Evolutionary conservation across 1,140 invertebrate genomes (phyloP).

Genomic region (Conus ventricosus): DNA sequence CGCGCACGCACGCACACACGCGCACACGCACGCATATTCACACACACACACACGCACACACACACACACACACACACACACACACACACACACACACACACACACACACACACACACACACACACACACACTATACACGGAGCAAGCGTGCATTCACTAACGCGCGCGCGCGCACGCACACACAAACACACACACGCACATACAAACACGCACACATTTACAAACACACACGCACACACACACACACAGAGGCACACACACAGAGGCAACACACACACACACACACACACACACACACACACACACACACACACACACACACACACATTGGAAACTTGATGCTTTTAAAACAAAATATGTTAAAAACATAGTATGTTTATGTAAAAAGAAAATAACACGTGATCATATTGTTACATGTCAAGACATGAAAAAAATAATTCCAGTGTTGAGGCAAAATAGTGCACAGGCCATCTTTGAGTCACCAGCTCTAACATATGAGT

Average conservation of each 20-base stretch:
- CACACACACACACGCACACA: neutral
- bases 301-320: neutral
- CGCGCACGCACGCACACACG: neutral
- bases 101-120: constrained; percentile 2
- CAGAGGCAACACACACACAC: neutral
- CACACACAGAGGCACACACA: neutral
- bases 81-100: neutral
- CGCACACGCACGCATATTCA: neutral
- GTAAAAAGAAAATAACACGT: too few relatives aligned
- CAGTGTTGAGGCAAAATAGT: too few relatives aligned
- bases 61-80: neutral
- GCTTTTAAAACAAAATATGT: too few relatives aligned
- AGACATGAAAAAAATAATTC: too few relatives aligned
- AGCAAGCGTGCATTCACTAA: too few relatives aligned
- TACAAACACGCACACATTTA: too few relatives aligned
- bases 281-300: neutral
- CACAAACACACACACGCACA: neutral
- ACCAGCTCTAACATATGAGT: too few relatives aligned
- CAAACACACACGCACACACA: neutral
- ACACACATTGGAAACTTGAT: too few relatives aligned
- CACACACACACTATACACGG: neutral
- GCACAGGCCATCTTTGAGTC: too few relatives aligned
- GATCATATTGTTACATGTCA: too few relatives aligned
- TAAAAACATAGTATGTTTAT: too few relatives aligned
- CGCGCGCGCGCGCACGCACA: neutral